Conservation (phyloP, 53 echinoderm and acorn worm species). For the Patiria pectinifera region DNA sequence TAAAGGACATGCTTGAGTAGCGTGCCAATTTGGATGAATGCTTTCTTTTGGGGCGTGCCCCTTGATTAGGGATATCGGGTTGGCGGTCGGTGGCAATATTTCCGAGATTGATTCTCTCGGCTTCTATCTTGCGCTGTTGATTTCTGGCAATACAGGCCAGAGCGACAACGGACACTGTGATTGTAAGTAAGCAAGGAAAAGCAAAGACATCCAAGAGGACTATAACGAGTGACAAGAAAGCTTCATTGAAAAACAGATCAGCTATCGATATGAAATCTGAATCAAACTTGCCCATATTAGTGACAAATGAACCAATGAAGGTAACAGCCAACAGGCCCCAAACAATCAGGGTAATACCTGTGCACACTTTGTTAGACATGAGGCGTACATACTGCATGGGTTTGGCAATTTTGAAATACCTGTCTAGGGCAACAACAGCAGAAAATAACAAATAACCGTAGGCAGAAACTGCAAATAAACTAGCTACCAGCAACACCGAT, state of each 20-base stretch:
- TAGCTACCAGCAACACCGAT: background rate
- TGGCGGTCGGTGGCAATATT: background rate
- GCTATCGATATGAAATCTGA: background rate
- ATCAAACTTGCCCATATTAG: background rate
- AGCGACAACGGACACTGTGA: background rate
- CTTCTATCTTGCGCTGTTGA: background rate
- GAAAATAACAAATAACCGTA: background rate
- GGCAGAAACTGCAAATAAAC: background rate
- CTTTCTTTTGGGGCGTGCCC: background rate
- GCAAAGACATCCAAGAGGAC: background rate
- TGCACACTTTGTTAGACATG: constrained; percentile 21
- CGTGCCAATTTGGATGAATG: background rate
- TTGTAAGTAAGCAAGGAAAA: background rate
- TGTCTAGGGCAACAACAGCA: background rate
- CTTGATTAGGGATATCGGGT: background rate
- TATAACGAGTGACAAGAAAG: background rate
- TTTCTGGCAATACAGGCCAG: constrained; percentile 16
- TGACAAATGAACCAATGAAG: background rate
- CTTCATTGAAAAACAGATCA: background rate
- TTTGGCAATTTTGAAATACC: constrained; percentile 30
- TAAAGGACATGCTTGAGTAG: background rate
- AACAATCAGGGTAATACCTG: background rate
- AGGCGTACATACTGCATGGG: constrained; percentile 9
- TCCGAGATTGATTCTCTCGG: background rate
- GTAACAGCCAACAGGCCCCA: background rate